Evolutionary conservation across 2,797 vertebrate species (phyloP).

Genomic region (Labeo calbasu): DNA sequence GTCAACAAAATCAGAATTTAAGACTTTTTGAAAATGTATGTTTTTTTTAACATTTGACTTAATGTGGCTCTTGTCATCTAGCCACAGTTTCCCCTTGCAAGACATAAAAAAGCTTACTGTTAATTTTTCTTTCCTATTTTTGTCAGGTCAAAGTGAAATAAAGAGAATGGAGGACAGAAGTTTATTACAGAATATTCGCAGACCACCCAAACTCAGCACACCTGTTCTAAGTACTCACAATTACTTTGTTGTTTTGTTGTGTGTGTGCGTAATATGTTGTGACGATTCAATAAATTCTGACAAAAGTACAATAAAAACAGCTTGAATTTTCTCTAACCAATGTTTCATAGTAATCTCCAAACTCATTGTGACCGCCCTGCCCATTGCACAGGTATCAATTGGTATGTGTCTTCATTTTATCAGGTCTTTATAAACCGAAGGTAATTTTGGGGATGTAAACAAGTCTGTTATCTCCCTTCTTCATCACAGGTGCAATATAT

Average conservation of each 20-base stretch:
- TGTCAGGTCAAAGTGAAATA: conserved; percentile 38
- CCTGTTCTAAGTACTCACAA: conserved; percentile 59
- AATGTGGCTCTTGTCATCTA: not conserved
- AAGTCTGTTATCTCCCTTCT: not conserved
- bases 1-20: not conserved
- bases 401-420: conserved; percentile 53
- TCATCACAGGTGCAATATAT: conserved; percentile 57
- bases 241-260: not conserved
- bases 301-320: not conserved
- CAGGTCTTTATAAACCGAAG: not conserved
- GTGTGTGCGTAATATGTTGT: not conserved
- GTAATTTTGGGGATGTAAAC: not conserved
- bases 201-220: conserved; percentile 51
- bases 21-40: not conserved
- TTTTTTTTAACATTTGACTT: not conserved
- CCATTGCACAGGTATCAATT: conserved; percentile 61
- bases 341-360: conserved; percentile 62
- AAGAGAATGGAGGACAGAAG: conserved; percentile 59
- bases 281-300: not conserved
- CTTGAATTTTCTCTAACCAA: not conserved
- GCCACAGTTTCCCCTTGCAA: not conserved
- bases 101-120: not conserved
- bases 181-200: conserved; percentile 59
- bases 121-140: not conserved
- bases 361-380: conserved; percentile 56